Evolutionary conservation across 2,113 vertebrate genomes (phyloP).

Genomic region (Rhinichthys klamathensis): DNA sequence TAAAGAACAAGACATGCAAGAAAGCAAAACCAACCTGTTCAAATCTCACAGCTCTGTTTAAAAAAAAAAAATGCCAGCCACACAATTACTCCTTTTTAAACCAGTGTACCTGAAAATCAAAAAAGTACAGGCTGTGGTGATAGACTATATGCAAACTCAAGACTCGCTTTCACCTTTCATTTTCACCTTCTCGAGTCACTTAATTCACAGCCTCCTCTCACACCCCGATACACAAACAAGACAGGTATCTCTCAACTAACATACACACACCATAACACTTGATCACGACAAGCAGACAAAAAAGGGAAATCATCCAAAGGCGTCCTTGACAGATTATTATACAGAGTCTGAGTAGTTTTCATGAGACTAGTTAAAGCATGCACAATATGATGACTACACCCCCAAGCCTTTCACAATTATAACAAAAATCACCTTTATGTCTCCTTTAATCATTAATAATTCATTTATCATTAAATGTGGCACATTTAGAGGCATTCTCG

Average conservation of each 20-base stretch:
- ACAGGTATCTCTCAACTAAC: conserved; percentile 4
- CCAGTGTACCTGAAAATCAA: neutral
- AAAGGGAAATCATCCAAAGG: neutral
- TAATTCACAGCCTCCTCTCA: conserved; percentile 2
- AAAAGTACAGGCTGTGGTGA: conserved; percentile 1
- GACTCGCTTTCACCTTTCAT: conserved; percentile 26
- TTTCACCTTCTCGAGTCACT: conserved; percentile 14
- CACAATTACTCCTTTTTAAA: neutral
- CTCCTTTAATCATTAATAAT: neutral
- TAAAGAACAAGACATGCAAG: neutral
- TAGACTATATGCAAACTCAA: conserved; percentile 22
- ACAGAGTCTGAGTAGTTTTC: neutral
- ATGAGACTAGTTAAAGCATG: neutral
- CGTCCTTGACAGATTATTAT: conserved; percentile 4
- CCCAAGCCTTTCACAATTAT: neutral
- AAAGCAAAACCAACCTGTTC: neutral
- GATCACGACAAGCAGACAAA: neutral
- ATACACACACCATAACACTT: conserved; percentile 5
- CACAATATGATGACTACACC: neutral
- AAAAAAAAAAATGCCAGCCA: conserved; percentile 5
- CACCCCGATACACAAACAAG: conserved; percentile 14
- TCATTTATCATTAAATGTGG: too few species aligned
- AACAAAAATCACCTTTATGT: too few species aligned
- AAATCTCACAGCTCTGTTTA: neutral
- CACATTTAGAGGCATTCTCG: neutral